Percentiles rank a stretch among this genome's conserved stretches.
These are phyloP conservation scores for Ginglymostoma cirratum DNA, from an alignment of 2,113 vertebrate species.

Conservation along the genomic window DNA sequence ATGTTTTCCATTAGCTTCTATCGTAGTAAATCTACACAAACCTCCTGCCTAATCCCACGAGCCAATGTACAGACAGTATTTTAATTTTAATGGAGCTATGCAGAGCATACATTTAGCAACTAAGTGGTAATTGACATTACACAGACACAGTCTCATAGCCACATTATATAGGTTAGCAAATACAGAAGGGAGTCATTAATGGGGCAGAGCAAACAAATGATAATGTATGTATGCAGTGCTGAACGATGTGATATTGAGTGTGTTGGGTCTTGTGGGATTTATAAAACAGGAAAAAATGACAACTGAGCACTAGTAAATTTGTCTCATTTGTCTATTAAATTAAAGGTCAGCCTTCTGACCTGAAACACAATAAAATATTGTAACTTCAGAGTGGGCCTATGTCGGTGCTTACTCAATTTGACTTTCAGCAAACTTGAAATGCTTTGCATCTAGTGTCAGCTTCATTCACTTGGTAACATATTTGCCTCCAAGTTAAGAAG, in stretches of 20 bases:
- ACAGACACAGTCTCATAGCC: slow-evolving; percentile 40
- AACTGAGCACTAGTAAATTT: slow-evolving; percentile 74
- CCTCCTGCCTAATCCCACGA: slow-evolving; percentile 17
- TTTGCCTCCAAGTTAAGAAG: background rate
- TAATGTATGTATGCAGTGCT: slow-evolving; percentile 71
- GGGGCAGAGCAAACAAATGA: slow-evolving; percentile 65
- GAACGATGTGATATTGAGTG: slow-evolving; percentile 66
- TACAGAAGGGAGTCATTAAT: slow-evolving; percentile 74
- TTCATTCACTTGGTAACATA: background rate
- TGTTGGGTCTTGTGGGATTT: slow-evolving; percentile 63
- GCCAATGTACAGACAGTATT: slow-evolving; percentile 36
- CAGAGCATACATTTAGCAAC: slow-evolving; percentile 58
- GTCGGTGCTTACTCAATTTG: background rate
- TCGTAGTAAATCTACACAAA: slow-evolving; percentile 23
- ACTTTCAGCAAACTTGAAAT: background rate
- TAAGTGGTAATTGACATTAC: slow-evolving; percentile 66
- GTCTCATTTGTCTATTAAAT: slow-evolving; percentile 81
- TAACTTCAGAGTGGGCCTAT: slow-evolving; percentile 12
- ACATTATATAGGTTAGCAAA: slow-evolving; percentile 66
- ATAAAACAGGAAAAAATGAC: slow-evolving; percentile 71
- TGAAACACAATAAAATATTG: slow-evolving; percentile 43
- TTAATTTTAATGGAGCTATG: slow-evolving; percentile 56
- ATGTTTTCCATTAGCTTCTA: slow-evolving; percentile 31
- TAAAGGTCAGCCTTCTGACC: slow-evolving; percentile 82
- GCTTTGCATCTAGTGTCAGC: background rate